phyloP scores from a whole-genome alignment of 1,140 invertebrate species.

The Neodiprion pinetum region DNA sequence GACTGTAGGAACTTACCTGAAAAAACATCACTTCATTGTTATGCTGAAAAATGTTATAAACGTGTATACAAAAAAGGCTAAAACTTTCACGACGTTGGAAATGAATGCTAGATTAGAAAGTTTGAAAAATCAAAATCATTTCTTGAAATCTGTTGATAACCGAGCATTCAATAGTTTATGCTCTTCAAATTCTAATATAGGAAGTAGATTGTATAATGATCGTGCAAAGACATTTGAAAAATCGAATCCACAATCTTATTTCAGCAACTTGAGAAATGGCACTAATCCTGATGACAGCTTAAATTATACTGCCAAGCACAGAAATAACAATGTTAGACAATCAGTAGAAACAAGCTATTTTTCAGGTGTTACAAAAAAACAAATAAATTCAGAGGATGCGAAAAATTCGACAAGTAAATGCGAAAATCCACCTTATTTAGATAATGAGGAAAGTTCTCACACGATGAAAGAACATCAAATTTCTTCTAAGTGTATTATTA shows the following conservation, averaged over 20 bases:
- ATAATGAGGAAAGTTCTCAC: neutral
- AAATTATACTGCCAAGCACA: neutral
- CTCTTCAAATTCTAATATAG: neutral
- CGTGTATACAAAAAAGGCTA: slow-evolving; percentile 46
- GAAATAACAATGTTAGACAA: no score
- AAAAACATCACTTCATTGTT: slow-evolving; percentile 37
- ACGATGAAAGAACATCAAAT: neutral
- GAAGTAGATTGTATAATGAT: neutral
- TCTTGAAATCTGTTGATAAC: neutral
- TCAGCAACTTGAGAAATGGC: neutral
- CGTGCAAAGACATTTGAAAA: neutral
- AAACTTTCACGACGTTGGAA: slow-evolving; percentile 5
- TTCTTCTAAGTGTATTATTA: neutral
- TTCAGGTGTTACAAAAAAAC: neutral
- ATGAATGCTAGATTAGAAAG: slow-evolving; percentile 6
- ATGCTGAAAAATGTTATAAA: slow-evolving; percentile 45
- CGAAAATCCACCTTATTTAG: neutral
- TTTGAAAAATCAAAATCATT: neutral
- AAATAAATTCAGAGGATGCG: neutral
- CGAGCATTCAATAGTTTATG: neutral
- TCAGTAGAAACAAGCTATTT: no score
- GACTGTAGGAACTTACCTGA: neutral
- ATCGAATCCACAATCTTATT: neutral
- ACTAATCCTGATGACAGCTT: neutral
- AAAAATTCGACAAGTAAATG: neutral